Evolutionary conservation across 2,797 vertebrate species (phyloP), one percentile per base, ranked within the genome.

Genomic region (Nasua narica): DNA sequence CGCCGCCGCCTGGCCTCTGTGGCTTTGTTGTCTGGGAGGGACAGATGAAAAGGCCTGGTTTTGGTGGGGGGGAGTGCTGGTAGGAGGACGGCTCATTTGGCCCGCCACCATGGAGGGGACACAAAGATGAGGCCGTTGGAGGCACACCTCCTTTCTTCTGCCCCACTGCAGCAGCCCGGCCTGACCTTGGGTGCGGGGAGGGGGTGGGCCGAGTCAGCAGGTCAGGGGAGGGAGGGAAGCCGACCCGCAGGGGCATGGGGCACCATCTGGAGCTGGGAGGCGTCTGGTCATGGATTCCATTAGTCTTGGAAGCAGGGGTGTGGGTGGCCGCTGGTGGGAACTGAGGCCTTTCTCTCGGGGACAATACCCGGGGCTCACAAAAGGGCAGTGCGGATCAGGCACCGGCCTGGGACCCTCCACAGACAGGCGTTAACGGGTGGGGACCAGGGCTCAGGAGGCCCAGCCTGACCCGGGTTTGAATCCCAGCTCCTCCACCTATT

Each of bases 211-310:
- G 93, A 98, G 98, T 98, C 98, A 85, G 69, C 77, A 87, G 89
- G 94, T 95, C 97, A 93, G 90, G 91, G 94, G 96, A 97, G 95
- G 90, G 96, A 96, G 76, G 77, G 40, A 96, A 96, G 98, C 98
- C 98, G 98, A 97, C 98, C 95, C 56, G 96, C 74, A 78, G 94
- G 79, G 21, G 1, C 94, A 54, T n/a, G 97, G 96, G 96, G 96
- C 56, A 95, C 98, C 99, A 98, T 98, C 98, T 98, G 97, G 98
- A 98, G 97, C 98, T 98, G 98, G 98, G 96, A 87, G 98, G 98
- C 98, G 97, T 98, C 98, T 99, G 98, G 98, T 98, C 90, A 97
- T 94, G 35, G 48, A 72, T 92, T 97, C 96, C 94, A 70, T 97
- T 94, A 72, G 32, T 21, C 95, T 96, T 95, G 86, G 98, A 54